These are phyloP conservation scores for Cheilosia soror DNA, from an alignment of 2,888 invertebrate genomes.

Conservation along the genomic window DNA sequence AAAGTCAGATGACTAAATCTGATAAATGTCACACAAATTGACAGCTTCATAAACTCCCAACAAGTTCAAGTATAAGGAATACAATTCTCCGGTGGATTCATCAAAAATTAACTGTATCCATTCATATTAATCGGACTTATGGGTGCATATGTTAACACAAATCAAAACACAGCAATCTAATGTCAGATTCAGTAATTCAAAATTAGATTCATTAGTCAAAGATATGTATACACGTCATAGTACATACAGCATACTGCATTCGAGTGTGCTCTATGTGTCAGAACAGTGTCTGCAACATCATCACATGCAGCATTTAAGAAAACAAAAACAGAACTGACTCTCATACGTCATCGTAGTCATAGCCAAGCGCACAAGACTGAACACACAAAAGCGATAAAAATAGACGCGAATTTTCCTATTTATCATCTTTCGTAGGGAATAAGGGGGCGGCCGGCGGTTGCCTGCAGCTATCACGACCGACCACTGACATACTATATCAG, in stretches of 20 bases:
- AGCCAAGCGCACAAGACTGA: conserved; percentile 38
- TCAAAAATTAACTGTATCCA: not conserved
- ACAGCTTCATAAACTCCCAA: not conserved
- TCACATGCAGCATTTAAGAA: conserved; percentile 33
- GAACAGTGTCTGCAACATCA: not conserved
- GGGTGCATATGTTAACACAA: not conserved
- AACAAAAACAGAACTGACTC: conserved; percentile 19
- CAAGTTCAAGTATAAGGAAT: not conserved
- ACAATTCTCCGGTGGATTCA: not conserved
- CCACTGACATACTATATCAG: conserved; percentile 3
- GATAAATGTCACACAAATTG: not conserved
- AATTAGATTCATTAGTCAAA: not conserved
- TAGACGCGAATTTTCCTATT: conserved; percentile 15
- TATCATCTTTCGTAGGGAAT: conserved; percentile 2
- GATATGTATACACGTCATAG: not conserved
- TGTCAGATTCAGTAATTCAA: conserved; percentile 3
- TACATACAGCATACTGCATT: not conserved
- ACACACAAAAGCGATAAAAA: conserved; percentile 33
- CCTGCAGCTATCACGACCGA: not conserved
- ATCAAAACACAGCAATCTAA: conserved; percentile 5
- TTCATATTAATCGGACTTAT: not conserved
- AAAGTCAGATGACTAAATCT: not conserved
- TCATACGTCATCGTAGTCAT: conserved; percentile 17
- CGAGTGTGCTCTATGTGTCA: not conserved
- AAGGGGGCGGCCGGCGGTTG: not conserved